Conservation (phyloP, 2,113 vertebrate genomes). For the Pomatostomus ruficeps region DNA sequence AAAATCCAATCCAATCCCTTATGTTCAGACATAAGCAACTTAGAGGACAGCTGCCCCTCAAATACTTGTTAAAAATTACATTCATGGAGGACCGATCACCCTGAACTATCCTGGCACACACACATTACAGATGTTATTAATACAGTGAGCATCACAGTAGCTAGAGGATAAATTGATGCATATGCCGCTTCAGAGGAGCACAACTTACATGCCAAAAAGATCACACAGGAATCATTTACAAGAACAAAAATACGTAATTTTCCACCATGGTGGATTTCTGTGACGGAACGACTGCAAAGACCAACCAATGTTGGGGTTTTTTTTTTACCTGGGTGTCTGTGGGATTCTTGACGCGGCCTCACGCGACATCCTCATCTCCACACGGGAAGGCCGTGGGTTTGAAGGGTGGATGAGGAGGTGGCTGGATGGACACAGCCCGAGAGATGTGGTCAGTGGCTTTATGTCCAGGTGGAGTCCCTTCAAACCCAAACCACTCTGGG, state of each 20-base stretch:
- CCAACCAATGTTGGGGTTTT: not conserved
- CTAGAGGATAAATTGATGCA: not conserved
- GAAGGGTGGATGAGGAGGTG: not conserved
- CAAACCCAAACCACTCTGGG: not conserved
- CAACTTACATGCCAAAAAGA: not conserved
- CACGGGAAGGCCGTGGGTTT: not conserved
- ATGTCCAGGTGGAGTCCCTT: not conserved
- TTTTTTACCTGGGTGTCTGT: not conserved
- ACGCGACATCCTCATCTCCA: not conserved
- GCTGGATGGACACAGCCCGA: not conserved
- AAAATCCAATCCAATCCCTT: not conserved
- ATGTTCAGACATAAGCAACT: not conserved
- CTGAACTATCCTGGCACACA: not conserved
- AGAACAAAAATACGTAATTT: not conserved
- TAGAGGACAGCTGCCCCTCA: not conserved
- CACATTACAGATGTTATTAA: not conserved
- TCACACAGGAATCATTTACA: not conserved
- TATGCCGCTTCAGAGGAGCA: not conserved
- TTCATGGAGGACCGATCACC: not conserved
- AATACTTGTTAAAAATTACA: not conserved
- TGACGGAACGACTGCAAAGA: not conserved
- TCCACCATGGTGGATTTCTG: not conserved
- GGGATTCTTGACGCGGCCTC: not conserved
- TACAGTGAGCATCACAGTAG: fast-evolving
- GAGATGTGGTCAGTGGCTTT: not conserved